A percentile compares a stretch with the other conserved stretches of the same genome.
phyloP scores from a whole-genome alignment of 1,140 invertebrate genomes.

The Anthonomus grandis region DNA sequence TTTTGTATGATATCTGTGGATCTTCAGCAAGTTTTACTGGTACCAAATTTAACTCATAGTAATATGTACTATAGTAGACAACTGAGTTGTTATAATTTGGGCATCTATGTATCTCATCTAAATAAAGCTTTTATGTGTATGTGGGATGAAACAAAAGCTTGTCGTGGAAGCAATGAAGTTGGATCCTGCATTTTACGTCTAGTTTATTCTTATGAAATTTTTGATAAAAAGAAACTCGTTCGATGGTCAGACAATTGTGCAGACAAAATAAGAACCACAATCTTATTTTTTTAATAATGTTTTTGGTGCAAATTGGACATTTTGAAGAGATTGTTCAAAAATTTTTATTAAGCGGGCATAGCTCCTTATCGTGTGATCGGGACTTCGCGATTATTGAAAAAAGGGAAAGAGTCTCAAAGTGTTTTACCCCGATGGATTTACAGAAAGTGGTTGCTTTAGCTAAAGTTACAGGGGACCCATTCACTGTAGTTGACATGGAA shows the following conservation, averaged over 20 bases:
- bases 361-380: conserved; percentile 1
- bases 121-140: conserved; percentile 21
- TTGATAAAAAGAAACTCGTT: neutral
- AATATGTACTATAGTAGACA: conserved; percentile 20
- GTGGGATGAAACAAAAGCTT: conserved; percentile 18
- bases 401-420: conserved; percentile 3
- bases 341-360: conserved; percentile 8
- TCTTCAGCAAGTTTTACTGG: conserved; percentile 16
- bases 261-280: conserved; percentile 1
- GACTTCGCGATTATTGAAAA: conserved; percentile 5
- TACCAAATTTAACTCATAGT: conserved; percentile 16
- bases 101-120: conserved; percentile 9
- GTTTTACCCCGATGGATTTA: neutral
- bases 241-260: conserved; percentile 6
- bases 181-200: conserved; percentile 5
- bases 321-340: conserved; percentile 1
- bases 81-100: conserved; percentile 20
- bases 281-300: conserved; percentile 2
- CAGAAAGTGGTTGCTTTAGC: neutral
- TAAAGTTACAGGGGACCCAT: no score
- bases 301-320: neutral
- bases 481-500: no score
- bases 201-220: neutral
- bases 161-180: conserved; percentile 20
- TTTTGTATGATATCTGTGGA: conserved; percentile 13